Evolutionary conservation across 2,888 invertebrate genomes (phyloP).

Genomic region (Trichogramma dendrolimi): DNA sequence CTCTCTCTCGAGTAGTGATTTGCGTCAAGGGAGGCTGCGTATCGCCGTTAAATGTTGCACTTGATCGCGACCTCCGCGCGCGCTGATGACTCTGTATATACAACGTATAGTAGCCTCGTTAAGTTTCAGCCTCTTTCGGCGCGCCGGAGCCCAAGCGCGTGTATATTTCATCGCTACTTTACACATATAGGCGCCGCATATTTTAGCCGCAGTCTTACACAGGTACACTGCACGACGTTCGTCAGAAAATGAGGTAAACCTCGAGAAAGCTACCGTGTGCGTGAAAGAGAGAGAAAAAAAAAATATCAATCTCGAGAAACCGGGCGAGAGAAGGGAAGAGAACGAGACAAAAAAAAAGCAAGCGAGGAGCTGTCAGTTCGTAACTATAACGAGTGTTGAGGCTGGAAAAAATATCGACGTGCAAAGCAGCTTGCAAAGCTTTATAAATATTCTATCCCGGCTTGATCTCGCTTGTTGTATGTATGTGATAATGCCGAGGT

Average conservation of each 20-base stretch:
- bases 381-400: conserved; percentile 14
- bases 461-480: conserved; percentile 7
- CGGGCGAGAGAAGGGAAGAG: neutral
- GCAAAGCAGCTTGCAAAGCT: conserved; percentile 34
- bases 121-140: conserved; percentile 2
- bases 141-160: neutral
- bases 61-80: conserved; percentile 42
- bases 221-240: no score
- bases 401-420: conserved; percentile 33
- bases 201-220: no score
- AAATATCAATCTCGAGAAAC: neutral
- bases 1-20: conserved; percentile 29
- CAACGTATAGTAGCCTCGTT: conserved; percentile 10
- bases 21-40: conserved; percentile 30
- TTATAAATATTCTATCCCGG: conserved; percentile 41
- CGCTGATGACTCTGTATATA: conserved; percentile 47
- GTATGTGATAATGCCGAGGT: neutral
- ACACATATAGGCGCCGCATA: conserved; percentile 1
- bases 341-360: neutral
- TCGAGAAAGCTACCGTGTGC: conserved; percentile 8
- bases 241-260: conserved; percentile 12
- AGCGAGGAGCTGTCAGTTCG: neutral
- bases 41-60: conserved; percentile 49
- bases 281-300: neutral
- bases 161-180: conserved; percentile 15